Percentiles rank a stretch among this genome's conserved stretches.
These are phyloP conservation scores for Pogonophryne albipinna DNA, from an alignment of 2,797 vertebrate genomes.

Conservation along the genomic window DNA sequence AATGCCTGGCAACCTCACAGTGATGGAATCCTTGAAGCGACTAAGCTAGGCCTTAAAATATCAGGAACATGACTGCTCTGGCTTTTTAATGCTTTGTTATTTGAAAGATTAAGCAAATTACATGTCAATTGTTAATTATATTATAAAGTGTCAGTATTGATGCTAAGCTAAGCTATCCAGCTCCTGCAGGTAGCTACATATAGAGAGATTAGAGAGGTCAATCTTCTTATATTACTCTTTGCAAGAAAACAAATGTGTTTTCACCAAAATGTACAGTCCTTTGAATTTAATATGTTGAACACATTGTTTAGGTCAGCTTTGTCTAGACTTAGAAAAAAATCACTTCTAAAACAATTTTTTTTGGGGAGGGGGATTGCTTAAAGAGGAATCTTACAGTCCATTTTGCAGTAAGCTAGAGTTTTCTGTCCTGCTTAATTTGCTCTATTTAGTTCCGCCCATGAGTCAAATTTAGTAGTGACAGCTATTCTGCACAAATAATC, in stretches of 20 bases:
- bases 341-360: not conserved
- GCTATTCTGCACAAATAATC: not conserved
- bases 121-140: not conserved
- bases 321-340: not conserved
- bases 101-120: not conserved
- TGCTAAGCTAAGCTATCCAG: not conserved
- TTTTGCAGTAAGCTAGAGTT: not conserved
- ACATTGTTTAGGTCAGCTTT: not conserved
- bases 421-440: not conserved
- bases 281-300: not conserved
- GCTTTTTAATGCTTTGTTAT: not conserved
- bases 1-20: constrained; percentile 1
- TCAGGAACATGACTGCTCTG: not conserved
- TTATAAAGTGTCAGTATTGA: not conserved
- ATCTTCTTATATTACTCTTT: not conserved
- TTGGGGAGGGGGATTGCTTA: not conserved
- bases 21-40: not conserved
- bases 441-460: not conserved
- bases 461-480: not conserved
- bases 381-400: not conserved
- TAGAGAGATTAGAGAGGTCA: not conserved
- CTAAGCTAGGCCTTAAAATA: not conserved
- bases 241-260: not conserved
- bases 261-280: not conserved
- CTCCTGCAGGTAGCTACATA: not conserved